Evolutionary conservation across 1,140 invertebrate species (phyloP).

Genomic region (Pararge aegeria): DNA sequence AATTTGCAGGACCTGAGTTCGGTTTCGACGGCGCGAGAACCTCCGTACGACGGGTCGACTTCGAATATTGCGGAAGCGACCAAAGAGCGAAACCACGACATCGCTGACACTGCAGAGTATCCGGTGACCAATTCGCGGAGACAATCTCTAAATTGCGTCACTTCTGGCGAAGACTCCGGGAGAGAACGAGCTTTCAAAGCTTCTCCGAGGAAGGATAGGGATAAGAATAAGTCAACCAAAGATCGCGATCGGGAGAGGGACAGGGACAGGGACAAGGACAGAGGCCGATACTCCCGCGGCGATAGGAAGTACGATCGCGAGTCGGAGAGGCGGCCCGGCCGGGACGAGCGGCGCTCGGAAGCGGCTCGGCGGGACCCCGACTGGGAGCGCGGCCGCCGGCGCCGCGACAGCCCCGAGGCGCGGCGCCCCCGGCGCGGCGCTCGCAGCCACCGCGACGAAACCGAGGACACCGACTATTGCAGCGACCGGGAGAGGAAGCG

Average conservation of each 20-base stretch:
- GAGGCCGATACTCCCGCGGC: conserved; percentile 55
- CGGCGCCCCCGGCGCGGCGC: conserved; percentile 49
- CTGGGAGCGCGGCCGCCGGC: conserved; percentile 41
- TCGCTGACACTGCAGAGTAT: conserved; percentile 46
- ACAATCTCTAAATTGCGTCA: conserved; percentile 56
- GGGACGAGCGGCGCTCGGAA: conserved; percentile 54
- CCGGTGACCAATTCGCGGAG: conserved; percentile 47
- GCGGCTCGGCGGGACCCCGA: conserved; percentile 57
- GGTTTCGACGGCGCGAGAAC: conserved; percentile 58
- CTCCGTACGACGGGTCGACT: conserved; percentile 56
- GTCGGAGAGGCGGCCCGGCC: conserved; percentile 45
- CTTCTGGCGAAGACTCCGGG: conserved; percentile 74
- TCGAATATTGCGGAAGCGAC: conserved; percentile 36
- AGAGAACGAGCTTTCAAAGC: conserved; percentile 61
- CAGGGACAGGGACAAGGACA: conserved; percentile 41
- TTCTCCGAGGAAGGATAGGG: conserved; percentile 62
- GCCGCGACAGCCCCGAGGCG: conserved; percentile 41
- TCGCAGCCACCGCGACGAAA: conserved; percentile 66
- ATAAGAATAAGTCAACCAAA: conserved; percentile 59
- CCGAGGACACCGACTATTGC: conserved; percentile 77
- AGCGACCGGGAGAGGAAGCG: conserved; percentile 68
- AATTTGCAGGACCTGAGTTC: conserved; percentile 80
- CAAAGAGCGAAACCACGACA: conserved; percentile 54
- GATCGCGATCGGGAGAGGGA: conserved; percentile 55
- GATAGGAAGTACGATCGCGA: conserved; percentile 65